Evolutionary conservation across 2,797 vertebrate species (phyloP), one percentile per base, ranked within the genome.

Genomic region (Sparidentex hasta): DNA sequence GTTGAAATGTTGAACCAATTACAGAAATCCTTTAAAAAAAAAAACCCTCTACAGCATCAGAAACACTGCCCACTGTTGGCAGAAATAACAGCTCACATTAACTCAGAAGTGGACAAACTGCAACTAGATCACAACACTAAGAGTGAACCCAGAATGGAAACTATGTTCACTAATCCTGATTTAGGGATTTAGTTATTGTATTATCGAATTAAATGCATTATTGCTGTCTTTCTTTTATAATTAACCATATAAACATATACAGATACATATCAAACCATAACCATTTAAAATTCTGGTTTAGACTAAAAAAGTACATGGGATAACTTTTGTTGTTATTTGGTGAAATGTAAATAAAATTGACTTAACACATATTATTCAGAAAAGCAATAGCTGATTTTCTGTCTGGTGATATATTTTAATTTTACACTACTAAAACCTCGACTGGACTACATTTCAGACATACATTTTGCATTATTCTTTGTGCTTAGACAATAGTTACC

Each of bases 41-140:
- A 61, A 46, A 5, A 0, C 12, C 25, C 21, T 56, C 3, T 17
- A 1, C 14, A 55, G 2, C 11, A 18, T 48, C 12, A 77, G 43
- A 55, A 9, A 65, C 17, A 69, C 83, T 88, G 85, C 90, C 84
- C 81, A 74, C 88, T 90, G 57, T 14, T 86, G 88, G 81, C 50
- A 68, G 61, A 51, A 74, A 44, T 8, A 59, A 61, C 56, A 58
- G 12, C 21, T 67, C 58, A 11, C 65, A 63, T 4, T 11, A 48
- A 48, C 52, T 47, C 23, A 21, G 17, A 33, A 16, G 21, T 20
- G 16, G 21, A 61, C 11, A 43, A n/a, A 12, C 25, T 20, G 18
- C 18, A 63, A 33, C 6, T 46, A 13, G 2, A 21, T 29, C 33
- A 38, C 4, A 64, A 65, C 20, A 47, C 2, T 29, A 56, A 50